Conservation (phyloP, 92 coral and sea anemone genomes). For the Palythoa caribaeorum region DNA sequence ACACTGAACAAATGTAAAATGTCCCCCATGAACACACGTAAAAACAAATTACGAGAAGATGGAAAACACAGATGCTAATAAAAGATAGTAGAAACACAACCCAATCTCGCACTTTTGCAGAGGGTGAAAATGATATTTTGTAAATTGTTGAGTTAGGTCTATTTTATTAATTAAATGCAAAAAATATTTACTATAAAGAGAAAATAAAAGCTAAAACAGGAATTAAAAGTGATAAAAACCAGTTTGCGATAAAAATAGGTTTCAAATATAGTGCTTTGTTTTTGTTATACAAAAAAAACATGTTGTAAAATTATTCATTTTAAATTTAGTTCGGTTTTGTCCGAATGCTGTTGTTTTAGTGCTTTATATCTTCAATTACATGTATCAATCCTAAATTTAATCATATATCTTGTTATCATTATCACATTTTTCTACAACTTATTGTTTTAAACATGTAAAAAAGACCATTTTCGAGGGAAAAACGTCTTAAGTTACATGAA, state of each 20-base stretch:
- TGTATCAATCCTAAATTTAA: conserved; percentile 26
- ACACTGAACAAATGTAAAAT: neutral
- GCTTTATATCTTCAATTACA: neutral
- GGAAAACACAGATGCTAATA: neutral
- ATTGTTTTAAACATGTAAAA: neutral
- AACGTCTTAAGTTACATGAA: neutral
- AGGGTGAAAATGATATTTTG: conserved; percentile 25
- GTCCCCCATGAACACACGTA: neutral
- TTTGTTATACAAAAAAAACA: neutral
- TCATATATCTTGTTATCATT: conserved; percentile 17
- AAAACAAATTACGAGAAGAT: neutral
- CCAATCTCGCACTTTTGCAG: neutral
- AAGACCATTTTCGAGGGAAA: neutral
- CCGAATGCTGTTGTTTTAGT: conserved; percentile 64
- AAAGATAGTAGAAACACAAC: neutral
- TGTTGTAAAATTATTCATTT: neutral
- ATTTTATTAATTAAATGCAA: conserved; percentile 10
- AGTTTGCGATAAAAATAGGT: neutral
- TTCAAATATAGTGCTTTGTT: neutral
- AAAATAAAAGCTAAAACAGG: neutral
- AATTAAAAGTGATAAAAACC: neutral
- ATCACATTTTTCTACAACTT: neutral
- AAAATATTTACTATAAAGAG: conserved; percentile 3
- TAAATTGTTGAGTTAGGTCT: conserved; percentile 15
- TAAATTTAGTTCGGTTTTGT: conserved; percentile 52